Conservation (phyloP, 2,797 vertebrate genomes). For the Sebastes matsubarae region DNA sequence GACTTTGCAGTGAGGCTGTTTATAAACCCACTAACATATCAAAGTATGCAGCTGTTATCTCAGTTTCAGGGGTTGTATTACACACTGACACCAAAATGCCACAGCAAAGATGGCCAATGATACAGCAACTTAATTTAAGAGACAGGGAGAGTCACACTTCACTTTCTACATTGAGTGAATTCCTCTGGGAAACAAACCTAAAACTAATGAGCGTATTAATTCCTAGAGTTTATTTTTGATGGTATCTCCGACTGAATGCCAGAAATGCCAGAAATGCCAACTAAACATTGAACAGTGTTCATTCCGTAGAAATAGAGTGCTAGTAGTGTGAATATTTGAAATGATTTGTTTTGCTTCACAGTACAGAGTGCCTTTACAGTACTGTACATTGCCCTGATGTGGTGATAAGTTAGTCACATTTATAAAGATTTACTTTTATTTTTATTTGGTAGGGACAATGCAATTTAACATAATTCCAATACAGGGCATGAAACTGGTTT, state of each 20-base stretch:
- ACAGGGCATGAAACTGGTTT: too few species aligned
- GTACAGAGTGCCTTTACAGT: neutral
- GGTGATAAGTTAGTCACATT: neutral
- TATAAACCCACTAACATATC: neutral
- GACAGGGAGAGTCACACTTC: neutral
- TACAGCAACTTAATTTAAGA: neutral
- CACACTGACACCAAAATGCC: neutral
- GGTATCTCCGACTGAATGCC: neutral
- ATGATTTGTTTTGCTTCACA: neutral
- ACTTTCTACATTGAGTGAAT: neutral
- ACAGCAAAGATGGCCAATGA: neutral
- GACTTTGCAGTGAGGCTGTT: neutral
- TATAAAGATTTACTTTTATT: neutral
- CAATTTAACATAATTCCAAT: too few species aligned
- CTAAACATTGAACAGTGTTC: constrained; percentile 8
- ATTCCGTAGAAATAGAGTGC: constrained; percentile 22
- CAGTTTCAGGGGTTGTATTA: neutral
- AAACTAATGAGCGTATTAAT: neutral
- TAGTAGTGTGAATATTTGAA: neutral
- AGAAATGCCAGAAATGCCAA: neutral
- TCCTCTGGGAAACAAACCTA: neutral
- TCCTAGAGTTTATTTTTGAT: neutral
- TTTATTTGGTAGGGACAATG: too few species aligned
- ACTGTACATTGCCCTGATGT: neutral
- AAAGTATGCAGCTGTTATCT: neutral